Evolutionary conservation across 2,113 vertebrate species (phyloP), one percentile per base, ranked within the genome.

Genomic region (Pipa parva): DNA sequence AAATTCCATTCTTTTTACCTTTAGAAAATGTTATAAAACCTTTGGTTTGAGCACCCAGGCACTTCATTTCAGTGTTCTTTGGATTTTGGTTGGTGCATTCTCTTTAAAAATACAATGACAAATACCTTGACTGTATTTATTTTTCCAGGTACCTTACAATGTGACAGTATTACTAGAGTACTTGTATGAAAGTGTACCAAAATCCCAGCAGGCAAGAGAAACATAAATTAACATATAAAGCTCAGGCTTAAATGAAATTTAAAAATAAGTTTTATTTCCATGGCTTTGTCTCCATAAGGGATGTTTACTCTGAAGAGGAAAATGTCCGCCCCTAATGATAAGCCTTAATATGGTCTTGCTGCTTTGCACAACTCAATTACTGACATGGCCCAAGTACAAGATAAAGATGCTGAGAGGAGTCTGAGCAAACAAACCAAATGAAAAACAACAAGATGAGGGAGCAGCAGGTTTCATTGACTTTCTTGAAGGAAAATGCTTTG

Each of bases 351-450:
- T 56, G 57, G 26, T 65, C 52, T 65, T 65, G 51, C 27, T 20
- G 27, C 39, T 58, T 42, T 26, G 13, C 27, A 58, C 63, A 66
- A 57, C 52, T 66, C 63, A 66, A 58, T 66, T 66, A 58, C 63
- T 66, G 26, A 48, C 20, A 49, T 24, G 42, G 39, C 27, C 54
- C 42, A 33, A 66, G 54, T 58, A 20, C 54, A 58, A 66, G 39
- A 66, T 66, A 66, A 58, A 66, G 54, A 66, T 66, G 42, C 54
- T 66, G 63, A 36, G 54, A 66, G 15, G 42, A 58, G 57, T 46
- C 25, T 58, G 42, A 58, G 63, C 52, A 66, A 57, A 66, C 63
- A 66, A 66, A 66, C 63, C 27, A 58, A 66, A 66, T 66, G 50
- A 55, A 56, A 58, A 66, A 66, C 51, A 66, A 31, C 39, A 66